Conservation (phyloP, 1,140 invertebrate species). For the Drosophila busckii region DNA sequence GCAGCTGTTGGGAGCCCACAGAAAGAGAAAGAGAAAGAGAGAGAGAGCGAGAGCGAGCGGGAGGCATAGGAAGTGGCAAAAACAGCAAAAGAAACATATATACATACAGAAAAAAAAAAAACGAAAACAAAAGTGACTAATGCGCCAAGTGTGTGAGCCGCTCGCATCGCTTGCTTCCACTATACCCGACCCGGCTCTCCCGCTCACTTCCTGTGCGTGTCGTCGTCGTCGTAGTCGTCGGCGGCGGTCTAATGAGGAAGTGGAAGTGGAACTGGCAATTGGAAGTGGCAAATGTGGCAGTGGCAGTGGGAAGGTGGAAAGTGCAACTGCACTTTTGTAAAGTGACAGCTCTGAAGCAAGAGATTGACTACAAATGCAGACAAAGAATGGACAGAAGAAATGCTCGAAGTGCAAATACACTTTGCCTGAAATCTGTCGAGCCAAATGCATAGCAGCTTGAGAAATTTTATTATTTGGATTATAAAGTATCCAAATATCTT, state of each 20-base stretch:
- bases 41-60: not conserved
- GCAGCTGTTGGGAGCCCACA: slow-evolving; percentile 3
- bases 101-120: slow-evolving; percentile 12
- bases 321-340: slow-evolving; percentile 20
- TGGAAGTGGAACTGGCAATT: slow-evolving; percentile 49
- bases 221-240: too few relatives aligned
- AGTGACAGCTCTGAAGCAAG: not conserved
- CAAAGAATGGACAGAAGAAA: not conserved
- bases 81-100: not conserved
- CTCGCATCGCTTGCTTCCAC: slow-evolving; percentile 4
- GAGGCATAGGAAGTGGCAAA: slow-evolving; percentile 5
- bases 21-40: not conserved
- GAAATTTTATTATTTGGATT: too few relatives aligned
- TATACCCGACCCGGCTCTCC: too few relatives aligned
- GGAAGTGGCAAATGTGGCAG: slow-evolving; percentile 16
- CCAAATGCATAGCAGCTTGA: too few relatives aligned
- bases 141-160: slow-evolving; percentile 49
- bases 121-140: slow-evolving; percentile 75
- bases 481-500: too few relatives aligned
- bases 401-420: too few relatives aligned
- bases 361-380: slow-evolving; percentile 19
- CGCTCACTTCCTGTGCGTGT: slow-evolving; percentile 69
- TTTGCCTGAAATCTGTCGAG: too few relatives aligned
- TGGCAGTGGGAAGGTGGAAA: slow-evolving; percentile 7
- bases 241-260: slow-evolving; percentile 68